These are phyloP conservation scores for Trialeurodes vaporariorum DNA, from an alignment of 1,140 invertebrate genomes.

Conservation along the genomic window DNA sequence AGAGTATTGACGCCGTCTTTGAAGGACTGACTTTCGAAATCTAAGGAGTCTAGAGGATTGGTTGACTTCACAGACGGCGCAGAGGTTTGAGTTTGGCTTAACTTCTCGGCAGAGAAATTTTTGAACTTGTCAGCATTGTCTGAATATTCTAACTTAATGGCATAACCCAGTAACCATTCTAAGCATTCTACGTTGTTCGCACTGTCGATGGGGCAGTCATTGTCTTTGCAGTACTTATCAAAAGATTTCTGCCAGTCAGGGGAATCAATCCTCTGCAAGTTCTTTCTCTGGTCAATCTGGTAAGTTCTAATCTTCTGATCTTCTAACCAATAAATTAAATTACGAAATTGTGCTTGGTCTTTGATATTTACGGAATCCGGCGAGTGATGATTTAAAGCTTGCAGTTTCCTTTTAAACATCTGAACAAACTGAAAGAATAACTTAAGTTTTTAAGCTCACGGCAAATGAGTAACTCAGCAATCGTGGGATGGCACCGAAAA, in stretches of 20 bases:
- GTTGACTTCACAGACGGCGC: conserved; percentile 54
- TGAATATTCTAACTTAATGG: conserved; percentile 67
- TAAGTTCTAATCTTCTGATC: conserved; percentile 87
- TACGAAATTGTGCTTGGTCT: conserved; percentile 70
- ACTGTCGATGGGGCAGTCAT: conserved; percentile 47
- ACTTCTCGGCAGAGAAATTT: conserved; percentile 45
- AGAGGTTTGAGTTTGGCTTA: conserved; percentile 40
- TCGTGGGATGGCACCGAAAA: no score
- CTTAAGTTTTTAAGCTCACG: no score
- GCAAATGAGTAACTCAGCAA: no score
- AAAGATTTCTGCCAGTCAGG: conserved; percentile 59
- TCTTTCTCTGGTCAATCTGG: conserved; percentile 65
- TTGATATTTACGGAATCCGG: conserved; percentile 51
- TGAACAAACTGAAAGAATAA: conserved; percentile 17
- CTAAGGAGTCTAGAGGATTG: conserved; percentile 71
- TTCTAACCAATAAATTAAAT: conserved; percentile 79
- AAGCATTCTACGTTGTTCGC: conserved; percentile 46
- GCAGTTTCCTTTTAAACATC: conserved; percentile 61
- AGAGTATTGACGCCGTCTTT: conserved; percentile 62
- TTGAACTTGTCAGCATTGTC: conserved; percentile 68
- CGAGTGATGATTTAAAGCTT: conserved; percentile 59
- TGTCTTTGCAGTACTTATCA: conserved; percentile 59
- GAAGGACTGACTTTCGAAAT: conserved; percentile 74
- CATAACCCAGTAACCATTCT: conserved; percentile 77
- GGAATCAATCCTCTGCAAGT: conserved; percentile 49